Base-by-base conservation (phyloP, 2,113 vertebrate species). In the Eptesicus fuscus region DNA sequence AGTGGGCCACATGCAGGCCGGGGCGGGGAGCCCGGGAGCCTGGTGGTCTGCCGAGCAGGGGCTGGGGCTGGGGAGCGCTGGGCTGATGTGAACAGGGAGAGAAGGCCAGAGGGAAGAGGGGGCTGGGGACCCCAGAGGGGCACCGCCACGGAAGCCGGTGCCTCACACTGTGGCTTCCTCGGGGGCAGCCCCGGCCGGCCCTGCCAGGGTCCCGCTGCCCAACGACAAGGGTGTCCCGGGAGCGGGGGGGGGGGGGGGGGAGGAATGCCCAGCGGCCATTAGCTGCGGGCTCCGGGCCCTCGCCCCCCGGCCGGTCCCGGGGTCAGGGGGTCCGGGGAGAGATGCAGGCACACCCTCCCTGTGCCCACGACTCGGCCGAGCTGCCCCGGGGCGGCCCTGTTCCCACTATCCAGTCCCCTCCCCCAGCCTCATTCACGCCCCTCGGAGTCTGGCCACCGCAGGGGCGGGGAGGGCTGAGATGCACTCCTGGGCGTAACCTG, bases 241-340 rank as follows among this genome's bases (percentile, higher is more conserved):
- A 79, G 91, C 92, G 0, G 85, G 47, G 65, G 94, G 93, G 14
- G 80, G 85, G 74, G 91, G 91, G 0, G 85, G 47, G 65, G 94
- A 94, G 97, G 97, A 96, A 71, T 12, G 40, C 23, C 83, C 42
- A 13, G 76, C 0, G 18, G 70, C 51, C 4, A 0, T 25, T 7
- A 1, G 22, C 59, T 0, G 5, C 14, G 8, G 47, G 37, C 44
- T 42, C 28, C 8, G 0, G 32, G 2, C 63, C 20, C 6, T 23
- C 1, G 5, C 37, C 16, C 37, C 93, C 73, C 25, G 87, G 91
- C 20, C 5, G 37, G 77, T 84, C 96, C 94, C 95, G 95, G 84
- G 97, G 80, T 97, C 20, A 11, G 86, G 88, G 53, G 56, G 92
- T 0, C 0, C 95, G 95, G 96, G 17, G 49, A 74, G 77, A 73